Evolutionary conservation across 2,797 vertebrate species (phyloP).

Genomic region (Coreius guichenoti): DNA sequence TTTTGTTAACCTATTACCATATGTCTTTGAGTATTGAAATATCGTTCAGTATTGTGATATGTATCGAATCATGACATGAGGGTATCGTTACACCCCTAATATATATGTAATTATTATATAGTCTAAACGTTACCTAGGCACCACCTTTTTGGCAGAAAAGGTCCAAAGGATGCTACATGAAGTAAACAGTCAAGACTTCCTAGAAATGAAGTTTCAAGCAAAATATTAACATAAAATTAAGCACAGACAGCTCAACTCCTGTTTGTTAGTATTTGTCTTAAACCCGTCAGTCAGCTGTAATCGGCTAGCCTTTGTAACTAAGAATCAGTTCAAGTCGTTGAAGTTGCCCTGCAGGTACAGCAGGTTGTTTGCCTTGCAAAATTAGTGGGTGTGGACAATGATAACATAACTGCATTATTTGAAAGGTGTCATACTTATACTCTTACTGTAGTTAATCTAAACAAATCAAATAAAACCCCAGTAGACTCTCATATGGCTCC

Average conservation of each 20-base stretch:
- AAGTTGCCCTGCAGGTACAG: slow-evolving; percentile 50
- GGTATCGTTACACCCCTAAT: too few relatives aligned
- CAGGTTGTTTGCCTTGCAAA: slow-evolving; percentile 11
- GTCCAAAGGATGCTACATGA: background rate
- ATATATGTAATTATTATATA: too few relatives aligned
- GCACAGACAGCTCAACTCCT: background rate
- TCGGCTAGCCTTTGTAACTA: background rate
- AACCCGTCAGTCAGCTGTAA: background rate
- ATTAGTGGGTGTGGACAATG: background rate
- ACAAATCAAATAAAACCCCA: background rate
- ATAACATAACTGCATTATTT: background rate
- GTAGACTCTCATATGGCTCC: background rate
- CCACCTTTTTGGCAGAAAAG: background rate
- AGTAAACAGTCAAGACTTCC: background rate
- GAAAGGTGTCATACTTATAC: background rate
- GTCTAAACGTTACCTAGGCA: background rate
- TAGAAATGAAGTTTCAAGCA: background rate
- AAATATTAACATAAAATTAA: background rate
- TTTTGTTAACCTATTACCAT: too few relatives aligned
- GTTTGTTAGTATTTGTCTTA: background rate
- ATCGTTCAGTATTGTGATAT: too few relatives aligned
- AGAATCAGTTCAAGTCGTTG: background rate
- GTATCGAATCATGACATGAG: too few relatives aligned
- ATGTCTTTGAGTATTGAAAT: too few relatives aligned
- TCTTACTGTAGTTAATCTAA: background rate